phyloP scores from a whole-genome alignment of 1,140 invertebrate species.

The Drosophila lowei region DNA sequence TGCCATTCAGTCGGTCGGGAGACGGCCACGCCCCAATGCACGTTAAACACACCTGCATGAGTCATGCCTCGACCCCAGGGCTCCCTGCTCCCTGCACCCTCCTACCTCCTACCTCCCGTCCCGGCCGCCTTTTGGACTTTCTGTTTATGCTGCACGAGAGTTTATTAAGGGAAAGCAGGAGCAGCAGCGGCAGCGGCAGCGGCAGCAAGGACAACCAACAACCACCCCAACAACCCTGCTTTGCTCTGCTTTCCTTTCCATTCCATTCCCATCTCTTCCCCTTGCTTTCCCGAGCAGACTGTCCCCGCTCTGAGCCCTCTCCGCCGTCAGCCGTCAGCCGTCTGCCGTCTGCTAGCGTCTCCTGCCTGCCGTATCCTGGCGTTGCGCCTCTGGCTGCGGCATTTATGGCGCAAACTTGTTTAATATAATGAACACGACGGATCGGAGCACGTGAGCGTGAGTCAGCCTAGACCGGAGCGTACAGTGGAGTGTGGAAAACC shows the following conservation, averaged over 20 bases:
- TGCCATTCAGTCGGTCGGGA: conserved; percentile 25
- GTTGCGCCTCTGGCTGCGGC: conserved; percentile 65
- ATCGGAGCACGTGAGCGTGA: conserved; percentile 64
- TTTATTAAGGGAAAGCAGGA: conserved; percentile 61
- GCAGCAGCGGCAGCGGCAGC: conserved; percentile 2
- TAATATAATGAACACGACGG: conserved; percentile 77
- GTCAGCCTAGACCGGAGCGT: conserved; percentile 18
- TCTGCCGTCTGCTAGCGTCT: conserved; percentile 14
- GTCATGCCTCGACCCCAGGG: conserved; percentile 51
- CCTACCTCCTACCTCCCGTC: background rate
- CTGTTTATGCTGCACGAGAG: conserved; percentile 60
- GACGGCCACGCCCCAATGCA: conserved; percentile 51
- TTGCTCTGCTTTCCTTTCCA: conserved; percentile 15
- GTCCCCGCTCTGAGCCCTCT: conserved; percentile 15
- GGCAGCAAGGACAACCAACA: conserved; percentile 52
- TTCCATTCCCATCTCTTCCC: too few relatives aligned
- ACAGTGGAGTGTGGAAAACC: conserved; percentile 45
- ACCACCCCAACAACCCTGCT: conserved; percentile 46
- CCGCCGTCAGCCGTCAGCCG: background rate
- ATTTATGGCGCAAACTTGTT: conserved; percentile 77
- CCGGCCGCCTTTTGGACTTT: conserved; percentile 47
- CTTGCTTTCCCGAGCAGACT: background rate
- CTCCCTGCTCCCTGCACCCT: conserved; percentile 7
- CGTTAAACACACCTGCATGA: conserved; percentile 76
- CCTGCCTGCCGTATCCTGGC: conserved; percentile 14